A percentile compares a stretch with the other conserved stretches of the same genome.
These are phyloP conservation scores for Lipophrys pholis DNA, from an alignment of 2,113 vertebrate genomes.

Conservation along the genomic window DNA sequence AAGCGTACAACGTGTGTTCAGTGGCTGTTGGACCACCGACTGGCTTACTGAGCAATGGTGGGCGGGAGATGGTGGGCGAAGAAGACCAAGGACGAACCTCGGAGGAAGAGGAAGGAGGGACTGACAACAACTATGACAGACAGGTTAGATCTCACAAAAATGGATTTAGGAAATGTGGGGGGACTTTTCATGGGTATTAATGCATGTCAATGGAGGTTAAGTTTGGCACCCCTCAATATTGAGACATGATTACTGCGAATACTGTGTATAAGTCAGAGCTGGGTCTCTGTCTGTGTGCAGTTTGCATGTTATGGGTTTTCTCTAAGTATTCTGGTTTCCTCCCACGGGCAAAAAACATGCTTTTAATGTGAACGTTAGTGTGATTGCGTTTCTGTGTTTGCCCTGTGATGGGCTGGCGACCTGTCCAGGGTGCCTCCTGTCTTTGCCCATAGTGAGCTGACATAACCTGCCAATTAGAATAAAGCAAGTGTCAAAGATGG, in stretches of 20 bases:
- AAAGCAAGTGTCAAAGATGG: no score
- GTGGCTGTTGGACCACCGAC: slow-evolving; percentile 68
- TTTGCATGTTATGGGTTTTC: no score
- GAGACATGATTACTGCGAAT: slow-evolving; percentile 1
- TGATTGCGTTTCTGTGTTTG: no score
- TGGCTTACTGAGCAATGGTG: neutral
- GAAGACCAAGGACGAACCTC: slow-evolving; percentile 90
- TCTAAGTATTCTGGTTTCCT: no score
- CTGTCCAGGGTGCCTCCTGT: no score
- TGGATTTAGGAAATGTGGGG: neutral
- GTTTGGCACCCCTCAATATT: slow-evolving; percentile 48
- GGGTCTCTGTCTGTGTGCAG: no score
- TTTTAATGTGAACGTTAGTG: no score
- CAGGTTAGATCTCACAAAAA: slow-evolving; percentile 80
- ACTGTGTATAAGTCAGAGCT: no score
- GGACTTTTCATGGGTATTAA: slow-evolving; percentile 16
- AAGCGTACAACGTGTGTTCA: slow-evolving; percentile 89
- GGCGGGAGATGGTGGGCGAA: slow-evolving; percentile 73
- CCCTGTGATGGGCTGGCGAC: no score
- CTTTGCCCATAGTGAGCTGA: no score
- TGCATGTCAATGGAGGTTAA: slow-evolving; percentile 61
- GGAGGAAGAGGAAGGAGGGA: slow-evolving; percentile 85
- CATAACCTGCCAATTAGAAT: no score
- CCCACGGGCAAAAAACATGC: no score
- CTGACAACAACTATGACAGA: slow-evolving; percentile 79